Percentiles rank a stretch among this genome's conserved stretches.
Conservation (phyloP, 2,797 vertebrate species). For the Nannoperca obscura region DNA sequence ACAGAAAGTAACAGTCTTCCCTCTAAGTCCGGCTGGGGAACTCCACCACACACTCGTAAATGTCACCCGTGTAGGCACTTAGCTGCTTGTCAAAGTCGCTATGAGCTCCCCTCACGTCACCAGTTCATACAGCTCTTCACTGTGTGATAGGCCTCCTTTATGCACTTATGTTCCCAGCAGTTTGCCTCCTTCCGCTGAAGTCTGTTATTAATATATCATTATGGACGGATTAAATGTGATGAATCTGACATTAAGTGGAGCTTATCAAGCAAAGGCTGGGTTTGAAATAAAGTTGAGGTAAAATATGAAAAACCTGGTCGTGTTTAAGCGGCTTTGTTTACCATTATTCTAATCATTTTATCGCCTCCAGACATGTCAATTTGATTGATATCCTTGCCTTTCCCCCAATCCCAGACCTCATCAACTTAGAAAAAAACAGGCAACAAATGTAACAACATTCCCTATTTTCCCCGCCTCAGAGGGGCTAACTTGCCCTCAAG, state of each 20-base stretch:
- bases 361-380: constrained; percentile 67
- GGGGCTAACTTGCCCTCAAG: constrained; percentile 61
- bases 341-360: constrained; percentile 80
- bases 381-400: constrained; percentile 76
- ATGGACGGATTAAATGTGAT: constrained; percentile 62
- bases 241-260: constrained; percentile 56
- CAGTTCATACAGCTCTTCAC: constrained; percentile 59
- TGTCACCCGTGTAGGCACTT: constrained; percentile 67
- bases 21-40: constrained; percentile 59
- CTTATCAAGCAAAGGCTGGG: constrained; percentile 41
- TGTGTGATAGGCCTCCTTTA: constrained; percentile 42
- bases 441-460: constrained; percentile 69
- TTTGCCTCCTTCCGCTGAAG: constrained; percentile 36
- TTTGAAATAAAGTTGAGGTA: constrained; percentile 38
- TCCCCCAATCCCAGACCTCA: constrained; percentile 78
- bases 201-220: constrained; percentile 72
- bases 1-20: constrained; percentile 62
- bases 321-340: constrained; percentile 70
- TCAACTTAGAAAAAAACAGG: constrained; percentile 57
- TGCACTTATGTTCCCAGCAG: constrained; percentile 62
- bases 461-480: constrained; percentile 47
- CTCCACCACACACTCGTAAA: constrained; percentile 62
- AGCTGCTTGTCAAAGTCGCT: constrained; percentile 58
- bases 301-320: constrained; percentile 18
- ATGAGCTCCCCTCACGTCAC: constrained; percentile 43